Evolutionary conservation across 2,888 invertebrate species (phyloP), one percentile per base, ranked within the genome.

Genomic region (Lasioglossum oenotherae): DNA sequence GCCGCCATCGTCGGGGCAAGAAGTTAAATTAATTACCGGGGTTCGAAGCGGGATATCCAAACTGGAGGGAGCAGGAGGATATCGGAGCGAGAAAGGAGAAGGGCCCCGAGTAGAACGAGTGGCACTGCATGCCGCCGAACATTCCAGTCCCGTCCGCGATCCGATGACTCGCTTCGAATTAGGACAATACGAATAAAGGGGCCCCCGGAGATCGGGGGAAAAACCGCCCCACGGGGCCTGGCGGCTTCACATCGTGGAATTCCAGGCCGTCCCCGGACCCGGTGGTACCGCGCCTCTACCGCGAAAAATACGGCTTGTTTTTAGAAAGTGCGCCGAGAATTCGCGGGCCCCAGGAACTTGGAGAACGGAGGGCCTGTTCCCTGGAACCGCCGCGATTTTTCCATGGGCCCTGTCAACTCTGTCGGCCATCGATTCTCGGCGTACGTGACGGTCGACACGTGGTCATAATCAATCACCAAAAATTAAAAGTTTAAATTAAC

Each of bases 21-120:
- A 95, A 95, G 93, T 95, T 94, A 94, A 95, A 95, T 95, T 94
- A 95, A 95, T 95, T 95, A 95, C 93, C 89, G 90, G 92, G 91
- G 88, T 88, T 84, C 88, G 74, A 82, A 86, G 78, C 82, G 44
- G 84, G 78, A 82, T 76, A 82, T 80, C 80, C 81, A 78, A 78
- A 80, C 73, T 73, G 80, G 80, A 80, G 75, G 81, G 76, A 78
- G 80, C 76, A 78, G 85, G 85, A 85, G 80, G 73, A 76, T 46
- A 76, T 46, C 64, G 74, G 80, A 71, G 84, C 74, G 78, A 77
- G 80, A 74, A 81, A 80, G 78, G 81, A 81, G 82, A 75, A 76
- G 79, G 67, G 80, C 78, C 53, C 77, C 16, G 83, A 72, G 76
- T 80, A 75, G 82, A 80, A 87, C 81, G 86, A 72, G 85, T 69